Percentiles rank a stretch among this genome's conserved stretches.
Evolutionary conservation across 1,140 invertebrate genomes (phyloP).

Genomic region (Dendroctonus valens): DNA sequence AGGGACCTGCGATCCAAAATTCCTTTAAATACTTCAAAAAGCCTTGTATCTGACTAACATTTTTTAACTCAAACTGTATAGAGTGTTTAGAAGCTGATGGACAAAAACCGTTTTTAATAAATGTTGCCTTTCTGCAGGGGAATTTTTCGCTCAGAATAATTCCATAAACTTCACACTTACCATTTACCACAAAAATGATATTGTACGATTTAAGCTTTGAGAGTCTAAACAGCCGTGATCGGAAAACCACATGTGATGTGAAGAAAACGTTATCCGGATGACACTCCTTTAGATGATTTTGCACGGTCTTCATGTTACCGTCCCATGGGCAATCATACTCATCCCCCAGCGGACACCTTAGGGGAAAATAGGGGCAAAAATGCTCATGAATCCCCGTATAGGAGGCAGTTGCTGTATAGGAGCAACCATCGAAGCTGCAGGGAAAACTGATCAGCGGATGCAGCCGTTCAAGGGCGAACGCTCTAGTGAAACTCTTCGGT

Average conservation of each 20-base stretch:
- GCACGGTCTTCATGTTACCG: conserved; percentile 7
- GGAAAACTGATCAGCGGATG: conserved; percentile 12
- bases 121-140: too few species aligned
- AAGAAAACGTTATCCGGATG: conserved; percentile 3
- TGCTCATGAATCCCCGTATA: conserved; percentile 5
- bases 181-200: conserved; percentile 11
- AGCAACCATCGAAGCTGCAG: conserved; percentile 13
- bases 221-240: neutral
- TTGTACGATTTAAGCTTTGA: conserved; percentile 1
- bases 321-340: conserved; percentile 4
- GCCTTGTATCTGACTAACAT: too few species aligned
- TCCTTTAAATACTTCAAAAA: too few species aligned
- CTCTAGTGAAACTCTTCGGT: conserved; percentile 10
- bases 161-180: neutral
- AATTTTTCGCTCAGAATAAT: too few species aligned
- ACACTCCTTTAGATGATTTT: neutral
- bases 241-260: neutral
- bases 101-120: too few species aligned
- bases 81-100: too few species aligned
- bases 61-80: too few species aligned
- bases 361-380: conserved; percentile 6
- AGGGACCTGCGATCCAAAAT: too few species aligned
- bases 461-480: conserved; percentile 9
- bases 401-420: conserved; percentile 1
- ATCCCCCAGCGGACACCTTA: conserved; percentile 10